These are phyloP conservation scores for Drosophila ustulata DNA, from an alignment of 2,888 invertebrate genomes.

Conservation along the genomic window DNA sequence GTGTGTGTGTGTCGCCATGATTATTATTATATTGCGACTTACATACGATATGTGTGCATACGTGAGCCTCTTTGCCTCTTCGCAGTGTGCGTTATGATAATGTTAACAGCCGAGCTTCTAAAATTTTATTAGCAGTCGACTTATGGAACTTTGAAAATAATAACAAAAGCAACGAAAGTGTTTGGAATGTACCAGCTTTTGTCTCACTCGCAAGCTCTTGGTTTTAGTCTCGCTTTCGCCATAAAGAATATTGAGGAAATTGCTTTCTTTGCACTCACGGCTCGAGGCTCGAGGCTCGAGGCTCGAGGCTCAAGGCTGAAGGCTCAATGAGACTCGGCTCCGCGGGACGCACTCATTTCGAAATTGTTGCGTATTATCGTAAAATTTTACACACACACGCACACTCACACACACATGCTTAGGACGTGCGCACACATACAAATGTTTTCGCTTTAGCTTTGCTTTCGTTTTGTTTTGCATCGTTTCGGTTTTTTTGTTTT, in stretches of 20 bases:
- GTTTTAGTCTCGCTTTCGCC: slow-evolving; percentile 25
- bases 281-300: slow-evolving; percentile 46
- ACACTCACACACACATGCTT: slow-evolving; percentile 12
- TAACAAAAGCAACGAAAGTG: slow-evolving; percentile 64
- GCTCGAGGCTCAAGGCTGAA: not conserved
- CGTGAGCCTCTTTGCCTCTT: slow-evolving; percentile 5
- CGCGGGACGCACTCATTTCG: slow-evolving; percentile 67
- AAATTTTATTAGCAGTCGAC: slow-evolving; percentile 73
- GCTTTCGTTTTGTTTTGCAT: slow-evolving; percentile 22
- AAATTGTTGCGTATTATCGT: slow-evolving; percentile 78
- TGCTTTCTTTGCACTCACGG: slow-evolving; percentile 73
- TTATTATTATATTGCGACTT: slow-evolving; percentile 72
- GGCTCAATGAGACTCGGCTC: slow-evolving; percentile 30
- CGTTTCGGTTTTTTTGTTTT: too few species aligned
- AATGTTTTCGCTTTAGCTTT: slow-evolving; percentile 52
- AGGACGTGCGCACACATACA: slow-evolving; percentile 66
- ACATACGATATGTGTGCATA: slow-evolving; percentile 14
- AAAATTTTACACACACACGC: slow-evolving; percentile 69
- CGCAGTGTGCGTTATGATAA: slow-evolving; percentile 70
- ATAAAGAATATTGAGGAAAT: slow-evolving; percentile 77
- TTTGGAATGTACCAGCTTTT: slow-evolving; percentile 19
- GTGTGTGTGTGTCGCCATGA: slow-evolving; percentile 53
- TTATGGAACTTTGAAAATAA: slow-evolving; percentile 75
- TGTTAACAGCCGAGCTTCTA: slow-evolving; percentile 74
- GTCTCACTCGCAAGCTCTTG: slow-evolving; percentile 1